phyloP scores from a whole-genome alignment of 2,888 invertebrate species.

The Embidobia sp. region DNA sequence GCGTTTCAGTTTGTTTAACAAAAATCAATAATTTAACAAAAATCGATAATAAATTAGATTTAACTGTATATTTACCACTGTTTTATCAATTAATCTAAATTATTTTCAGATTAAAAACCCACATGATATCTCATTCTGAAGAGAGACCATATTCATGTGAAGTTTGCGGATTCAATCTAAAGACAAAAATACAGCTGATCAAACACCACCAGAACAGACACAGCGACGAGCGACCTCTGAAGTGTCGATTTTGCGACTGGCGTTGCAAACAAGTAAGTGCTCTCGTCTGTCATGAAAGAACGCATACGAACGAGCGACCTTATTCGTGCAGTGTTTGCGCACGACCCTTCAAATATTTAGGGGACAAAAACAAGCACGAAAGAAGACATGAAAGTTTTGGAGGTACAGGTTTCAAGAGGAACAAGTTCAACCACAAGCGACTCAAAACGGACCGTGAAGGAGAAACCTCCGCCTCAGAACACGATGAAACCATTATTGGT shows the following conservation, averaged over 20 bases:
- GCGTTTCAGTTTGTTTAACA: too few relatives aligned
- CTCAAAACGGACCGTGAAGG: constrained; percentile 66
- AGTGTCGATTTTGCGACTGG: constrained; percentile 78
- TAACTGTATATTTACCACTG: too few relatives aligned
- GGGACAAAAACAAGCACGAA: constrained; percentile 80
- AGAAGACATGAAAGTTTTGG: constrained; percentile 79
- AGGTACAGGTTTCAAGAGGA: constrained; percentile 79
- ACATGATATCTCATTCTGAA: constrained; percentile 80
- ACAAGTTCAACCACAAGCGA: constrained; percentile 73
- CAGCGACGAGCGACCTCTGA: constrained; percentile 78
- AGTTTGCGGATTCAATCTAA: constrained; percentile 78
- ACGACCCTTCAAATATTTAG: constrained; percentile 79
- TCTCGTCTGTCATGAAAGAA: constrained; percentile 80
- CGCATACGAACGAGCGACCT: constrained; percentile 79
- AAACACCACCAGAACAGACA: constrained; percentile 80
- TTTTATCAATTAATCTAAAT: neutral
- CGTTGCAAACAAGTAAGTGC: constrained; percentile 80
- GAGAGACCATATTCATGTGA: constrained; percentile 78
- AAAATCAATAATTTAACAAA: too few relatives aligned
- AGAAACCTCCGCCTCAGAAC: constrained; percentile 73
- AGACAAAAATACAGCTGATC: constrained; percentile 79
- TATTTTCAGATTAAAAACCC: constrained; percentile 75
- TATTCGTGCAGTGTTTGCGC: constrained; percentile 79
- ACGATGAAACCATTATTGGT: constrained; percentile 66
- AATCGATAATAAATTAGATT: too few relatives aligned